Conservation (phyloP, 2,113 vertebrate genomes). For the Numenius arquata region DNA sequence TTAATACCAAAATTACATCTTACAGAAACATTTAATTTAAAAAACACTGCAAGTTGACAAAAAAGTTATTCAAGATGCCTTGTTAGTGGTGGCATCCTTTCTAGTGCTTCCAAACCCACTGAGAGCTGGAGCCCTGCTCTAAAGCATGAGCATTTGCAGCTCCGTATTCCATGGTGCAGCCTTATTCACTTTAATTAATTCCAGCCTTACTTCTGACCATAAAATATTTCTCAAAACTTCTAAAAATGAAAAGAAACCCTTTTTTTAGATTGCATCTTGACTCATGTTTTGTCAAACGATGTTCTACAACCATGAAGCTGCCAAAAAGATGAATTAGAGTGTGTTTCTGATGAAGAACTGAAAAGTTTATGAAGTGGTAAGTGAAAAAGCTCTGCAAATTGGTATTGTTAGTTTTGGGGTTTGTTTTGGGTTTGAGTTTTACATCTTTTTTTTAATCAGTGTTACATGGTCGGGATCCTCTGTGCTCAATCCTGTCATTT, state of each 20-base stretch:
- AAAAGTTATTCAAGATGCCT: neutral
- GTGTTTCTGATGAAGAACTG: constrained; percentile 1
- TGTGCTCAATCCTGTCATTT: neutral
- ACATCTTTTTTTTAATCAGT: neutral
- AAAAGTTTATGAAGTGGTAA: neutral
- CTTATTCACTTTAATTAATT: neutral
- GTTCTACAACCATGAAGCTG: neutral
- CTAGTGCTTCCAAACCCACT: constrained; percentile 4
- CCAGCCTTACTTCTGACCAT: neutral
- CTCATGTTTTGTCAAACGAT: neutral
- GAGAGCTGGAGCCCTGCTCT: neutral
- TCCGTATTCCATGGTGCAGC: neutral
- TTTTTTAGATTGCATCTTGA: constrained; percentile 3
- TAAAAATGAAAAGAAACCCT: neutral
- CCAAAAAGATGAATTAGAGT: neutral
- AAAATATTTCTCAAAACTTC: constrained; percentile 18
- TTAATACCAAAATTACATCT: neutral
- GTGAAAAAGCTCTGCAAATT: neutral
- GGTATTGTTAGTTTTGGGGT: neutral
- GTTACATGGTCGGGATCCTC: neutral
- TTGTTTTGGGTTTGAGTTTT: neutral
- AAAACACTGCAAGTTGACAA: neutral
- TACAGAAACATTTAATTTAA: neutral
- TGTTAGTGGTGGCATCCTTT: neutral
- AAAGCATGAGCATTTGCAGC: neutral